Base-by-base conservation (phyloP, 2,888 invertebrate species). In the Coelinius sp. region DNA sequence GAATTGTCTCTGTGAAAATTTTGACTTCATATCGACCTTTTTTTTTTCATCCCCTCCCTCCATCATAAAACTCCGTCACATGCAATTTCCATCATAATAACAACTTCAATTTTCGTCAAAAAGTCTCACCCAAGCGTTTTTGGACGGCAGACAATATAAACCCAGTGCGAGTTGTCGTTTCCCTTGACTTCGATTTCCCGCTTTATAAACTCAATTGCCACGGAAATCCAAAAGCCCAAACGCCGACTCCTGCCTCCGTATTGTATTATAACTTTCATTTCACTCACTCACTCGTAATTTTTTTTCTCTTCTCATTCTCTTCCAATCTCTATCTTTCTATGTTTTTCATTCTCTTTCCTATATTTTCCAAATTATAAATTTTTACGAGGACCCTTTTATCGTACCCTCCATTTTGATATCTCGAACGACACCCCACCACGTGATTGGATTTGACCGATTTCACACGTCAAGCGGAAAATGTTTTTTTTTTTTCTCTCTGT, bases 321-420 rank as follows among this genome's bases (percentile, higher is more conserved):
- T 25, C 46, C 62, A 68, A 17, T 24, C 41, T 63, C 63, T 41
- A 41, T 63, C 41, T 59, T 35, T 53, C 53, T 53, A 24, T 27
- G 25, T 25, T 52, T 25, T 52, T 12, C 24, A 52, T 52, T 52
- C 67, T 63, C 59, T 70, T 66, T 67, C 66, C 71, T 73, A 81
- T 84, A 85, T 87, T 87, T 88, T 88, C 87, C 88, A 87, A 87
- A 87, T 88, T 88, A 85, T 88, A 86, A 88, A 88, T 86, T 88
- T 88, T 88, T 88, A 88, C 85, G 87, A 87, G 75, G 76, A 75
- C 74, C 76, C 69, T 59, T 67, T 70, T 72, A 49, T 59, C 74
- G 41, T 66, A 27, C 68, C 64, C 65, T 22, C 62, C 49, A 44
- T 63, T 71, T 49, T 63, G 41, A 25, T 59, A 59, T 59, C 59